These are phyloP conservation scores for Rhegmatorhina hoffmannsi DNA, from an alignment of 2,113 vertebrate species.

Conservation along the genomic window DNA sequence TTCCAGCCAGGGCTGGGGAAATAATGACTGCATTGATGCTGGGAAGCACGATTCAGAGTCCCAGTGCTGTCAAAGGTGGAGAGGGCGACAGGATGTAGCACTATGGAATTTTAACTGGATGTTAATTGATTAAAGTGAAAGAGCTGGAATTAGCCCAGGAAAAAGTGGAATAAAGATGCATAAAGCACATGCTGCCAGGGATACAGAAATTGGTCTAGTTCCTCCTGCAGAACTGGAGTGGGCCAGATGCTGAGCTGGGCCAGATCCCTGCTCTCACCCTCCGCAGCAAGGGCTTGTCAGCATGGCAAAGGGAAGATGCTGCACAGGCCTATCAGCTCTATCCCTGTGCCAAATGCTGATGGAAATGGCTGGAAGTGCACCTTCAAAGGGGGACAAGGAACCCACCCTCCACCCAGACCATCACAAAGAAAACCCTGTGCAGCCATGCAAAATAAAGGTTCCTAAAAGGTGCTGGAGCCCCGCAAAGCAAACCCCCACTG, in stretches of 20 bases:
- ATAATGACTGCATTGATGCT: not conserved
- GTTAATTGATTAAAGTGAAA: not conserved
- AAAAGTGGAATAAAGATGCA: not conserved
- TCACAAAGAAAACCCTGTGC: not conserved
- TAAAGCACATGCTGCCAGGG: not conserved
- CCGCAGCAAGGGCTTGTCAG: not conserved
- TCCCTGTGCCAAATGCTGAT: not conserved
- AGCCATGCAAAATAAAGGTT: not conserved
- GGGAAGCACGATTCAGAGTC: not conserved
- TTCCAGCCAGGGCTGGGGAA: not conserved
- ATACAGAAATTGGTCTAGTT: accelerated
- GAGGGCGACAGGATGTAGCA: accelerated
- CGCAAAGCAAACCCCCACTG: accelerated
- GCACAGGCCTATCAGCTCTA: not conserved
- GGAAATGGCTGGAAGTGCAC: not conserved
- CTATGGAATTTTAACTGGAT: not conserved
- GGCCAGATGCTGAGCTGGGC: not conserved
- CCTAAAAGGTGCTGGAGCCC: not conserved
- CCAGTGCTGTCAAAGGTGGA: not conserved
- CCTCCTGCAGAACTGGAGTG: not conserved
- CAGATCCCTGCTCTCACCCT: not conserved
- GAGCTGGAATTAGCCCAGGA: not conserved
- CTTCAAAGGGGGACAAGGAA: accelerated
- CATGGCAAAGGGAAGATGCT: not conserved
- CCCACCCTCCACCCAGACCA: not conserved